Conservation (phyloP, 2,888 invertebrate genomes). For the Panzeria rudis region DNA sequence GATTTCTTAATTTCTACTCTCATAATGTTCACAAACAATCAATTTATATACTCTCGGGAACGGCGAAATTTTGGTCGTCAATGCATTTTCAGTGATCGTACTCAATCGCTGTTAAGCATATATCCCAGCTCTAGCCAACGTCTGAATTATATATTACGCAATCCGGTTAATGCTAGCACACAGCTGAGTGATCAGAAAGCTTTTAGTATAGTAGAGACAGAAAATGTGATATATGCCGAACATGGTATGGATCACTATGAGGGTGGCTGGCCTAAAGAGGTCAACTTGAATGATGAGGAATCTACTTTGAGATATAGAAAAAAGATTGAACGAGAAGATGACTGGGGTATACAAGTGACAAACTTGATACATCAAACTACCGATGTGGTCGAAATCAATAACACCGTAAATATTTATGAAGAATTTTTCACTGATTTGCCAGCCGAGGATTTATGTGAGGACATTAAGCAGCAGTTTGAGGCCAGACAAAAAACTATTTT, state of each 20-base stretch:
- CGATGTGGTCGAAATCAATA: slow-evolving; percentile 86
- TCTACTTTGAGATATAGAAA: slow-evolving; percentile 89
- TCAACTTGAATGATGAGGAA: slow-evolving; percentile 87
- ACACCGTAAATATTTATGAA: slow-evolving; percentile 91
- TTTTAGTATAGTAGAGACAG: slow-evolving; percentile 78
- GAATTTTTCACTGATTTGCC: slow-evolving; percentile 87
- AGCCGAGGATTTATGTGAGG: slow-evolving; percentile 81
- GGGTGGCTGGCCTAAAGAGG: slow-evolving; percentile 94
- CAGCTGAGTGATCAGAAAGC: slow-evolving; percentile 85
- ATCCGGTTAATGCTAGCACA: slow-evolving; percentile 86
- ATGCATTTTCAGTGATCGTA: slow-evolving; percentile 88
- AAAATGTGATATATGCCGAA: slow-evolving; percentile 78
- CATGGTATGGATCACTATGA: slow-evolving; percentile 90
- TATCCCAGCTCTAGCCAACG: slow-evolving; percentile 85
- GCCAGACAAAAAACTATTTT: slow-evolving; percentile 88
- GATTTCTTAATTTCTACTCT: not conserved
- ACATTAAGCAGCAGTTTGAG: slow-evolving; percentile 85
- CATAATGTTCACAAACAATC: slow-evolving; percentile 74
- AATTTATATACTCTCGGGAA: slow-evolving; percentile 82
- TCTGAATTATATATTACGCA: slow-evolving; percentile 85
- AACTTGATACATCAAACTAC: slow-evolving; percentile 74
- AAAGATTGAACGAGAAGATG: slow-evolving; percentile 91
- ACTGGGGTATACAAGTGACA: slow-evolving; percentile 87
- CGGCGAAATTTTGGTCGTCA: slow-evolving; percentile 90
- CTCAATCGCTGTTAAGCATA: slow-evolving; percentile 87